Evolutionary conservation across 1,140 invertebrate genomes (phyloP), one percentile per base, ranked within the genome.

Genomic region (Polypedilum pembai): DNA sequence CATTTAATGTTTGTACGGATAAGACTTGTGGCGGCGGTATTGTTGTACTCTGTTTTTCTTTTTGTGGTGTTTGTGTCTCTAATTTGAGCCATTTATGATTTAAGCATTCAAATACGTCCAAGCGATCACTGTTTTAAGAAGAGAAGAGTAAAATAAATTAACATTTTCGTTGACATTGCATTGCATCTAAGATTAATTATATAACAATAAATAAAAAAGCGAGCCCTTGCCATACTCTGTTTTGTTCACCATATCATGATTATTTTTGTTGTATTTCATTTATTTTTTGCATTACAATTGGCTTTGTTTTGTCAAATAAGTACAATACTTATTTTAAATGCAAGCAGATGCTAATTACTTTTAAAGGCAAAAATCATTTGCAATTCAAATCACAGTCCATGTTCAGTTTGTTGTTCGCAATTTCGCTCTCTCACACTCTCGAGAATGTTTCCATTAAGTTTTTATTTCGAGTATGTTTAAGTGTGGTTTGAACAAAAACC

Each of bases 61-160:
- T n/a, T n/a, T n/a, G n/a, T n/a, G n/a, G n/a, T n/a, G n/a, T n/a
- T n/a, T 80, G 77, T 73, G 79, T 78, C 66, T 81, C 81, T 74
- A 83, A 80, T 76, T 84, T 86, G 75, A 87, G 82, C 86, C 86
- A 87, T 81, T 85, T 84, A 82, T 87, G 86, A 80, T 86, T 85
- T 82, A 87, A 83, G 83, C 86, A 87, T 82, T 86, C 85, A 81
- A 84, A 82, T 80, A 86, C 86, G 82, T 83, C 85, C 82, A 87
- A 83, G 83, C 86, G 85, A 83, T 85, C 85, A 79, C 86, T 87
- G 74, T 0, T 12, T 33, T 1, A 41, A 79, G 79, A 73, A 45
- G 41, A 45, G 8, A 45, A 45, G 41, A 45, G 41, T 8, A 45
- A 45, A 45, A 45, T 45, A 45, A 45, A 12, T 45, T 56, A 12